Evolutionary conservation across 1,140 invertebrate genomes (phyloP), one percentile per base, ranked within the genome.

Genomic region (Chelonus insularis): DNA sequence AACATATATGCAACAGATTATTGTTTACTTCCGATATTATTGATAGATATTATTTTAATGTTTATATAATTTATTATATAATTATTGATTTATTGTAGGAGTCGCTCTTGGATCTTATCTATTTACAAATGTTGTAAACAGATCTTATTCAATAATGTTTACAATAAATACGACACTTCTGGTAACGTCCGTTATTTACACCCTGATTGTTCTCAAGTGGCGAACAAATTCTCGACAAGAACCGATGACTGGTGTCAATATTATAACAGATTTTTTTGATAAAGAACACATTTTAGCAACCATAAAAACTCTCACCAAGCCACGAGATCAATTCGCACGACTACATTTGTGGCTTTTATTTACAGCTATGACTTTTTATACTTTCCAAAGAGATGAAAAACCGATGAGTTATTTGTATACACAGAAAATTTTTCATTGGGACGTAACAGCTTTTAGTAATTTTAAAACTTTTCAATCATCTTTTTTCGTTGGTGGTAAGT

Each of bases 301-400:
- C 0, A 39, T 87, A 0, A 73, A 72, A 5, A 88, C 88, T 0
- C 60, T 91, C 6, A 73, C 78, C 0, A 88, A 84, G 62, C 73
- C 67, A 7, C 80, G 90, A 25, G 51, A 72, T 0, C 77, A 82
- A 2, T 82, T 85, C 52, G 72, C 84, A 11, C 82, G 88, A 57
- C 64, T 82, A n/a, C 87, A 87, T 57, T 73, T 92, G 3, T 83
- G 86, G 71, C 78, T 90, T 5, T 67, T 91, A 1, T 79, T 92
- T 1, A 62, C 88, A 6, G 84, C 86, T 4, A 91, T 91, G 89
- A 84, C 84, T 1, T 78, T 91, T 8, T 92, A 92, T 68, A 89
- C 89, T 39, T 91, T 92, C 64, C 90, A 92, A 77, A 84, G 90
- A 71, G 90, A 92, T 68, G 91, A 92, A 68, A 87, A 85, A 55